phyloP scores from a whole-genome alignment of 1,140 invertebrate genomes.

The Rhopalosiphum maidis region DNA sequence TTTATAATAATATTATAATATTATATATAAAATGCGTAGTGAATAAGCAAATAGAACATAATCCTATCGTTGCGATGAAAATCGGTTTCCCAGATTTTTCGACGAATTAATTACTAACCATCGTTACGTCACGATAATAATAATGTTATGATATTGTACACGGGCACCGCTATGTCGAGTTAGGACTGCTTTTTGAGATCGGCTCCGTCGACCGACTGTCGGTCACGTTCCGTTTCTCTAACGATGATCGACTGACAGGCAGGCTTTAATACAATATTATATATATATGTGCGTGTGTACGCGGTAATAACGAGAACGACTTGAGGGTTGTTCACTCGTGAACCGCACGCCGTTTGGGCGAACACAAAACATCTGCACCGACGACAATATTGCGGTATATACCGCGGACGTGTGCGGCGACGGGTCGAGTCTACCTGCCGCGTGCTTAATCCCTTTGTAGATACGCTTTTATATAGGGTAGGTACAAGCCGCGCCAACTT shows the following conservation, averaged over 20 bases:
- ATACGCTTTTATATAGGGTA: not conserved
- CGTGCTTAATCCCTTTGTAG: slow-evolving; percentile 4
- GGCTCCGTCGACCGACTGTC: not conserved
- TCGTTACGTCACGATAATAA: not conserved
- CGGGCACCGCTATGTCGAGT: not conserved
- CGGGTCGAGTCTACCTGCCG: not conserved
- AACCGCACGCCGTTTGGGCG: slow-evolving; percentile 15
- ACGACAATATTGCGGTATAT: not conserved
- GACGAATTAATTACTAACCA: not conserved
- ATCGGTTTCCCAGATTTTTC: not conserved
- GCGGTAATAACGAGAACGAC: not conserved
- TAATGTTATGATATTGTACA: not conserved
- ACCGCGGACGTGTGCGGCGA: no score
- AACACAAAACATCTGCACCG: slow-evolving; percentile 24
- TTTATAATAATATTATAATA: no score
- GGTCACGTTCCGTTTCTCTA: not conserved
- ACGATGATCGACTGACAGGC: not conserved
- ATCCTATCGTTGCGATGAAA: not conserved
- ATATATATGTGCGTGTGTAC: not conserved
- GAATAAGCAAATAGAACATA: not conserved
- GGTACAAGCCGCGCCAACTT: not conserved
- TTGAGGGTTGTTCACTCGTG: not conserved
- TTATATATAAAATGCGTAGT: no score
- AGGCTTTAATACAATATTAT: not conserved
- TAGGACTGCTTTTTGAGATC: not conserved